Conservation (phyloP, 1,140 invertebrate genomes). For the Anastatus disparis region DNA sequence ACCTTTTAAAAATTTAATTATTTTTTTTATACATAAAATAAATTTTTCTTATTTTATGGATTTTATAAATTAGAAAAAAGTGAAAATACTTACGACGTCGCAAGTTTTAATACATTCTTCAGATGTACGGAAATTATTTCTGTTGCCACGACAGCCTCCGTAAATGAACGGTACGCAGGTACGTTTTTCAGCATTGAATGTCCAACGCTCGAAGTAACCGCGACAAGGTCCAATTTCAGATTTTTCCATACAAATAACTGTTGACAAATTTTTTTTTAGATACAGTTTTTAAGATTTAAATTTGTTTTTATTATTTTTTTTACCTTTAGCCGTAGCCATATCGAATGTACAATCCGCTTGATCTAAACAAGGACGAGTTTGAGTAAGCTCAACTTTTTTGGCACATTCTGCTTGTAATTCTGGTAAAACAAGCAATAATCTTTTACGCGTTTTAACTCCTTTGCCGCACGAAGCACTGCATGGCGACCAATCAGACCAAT, state of each 20-base stretch:
- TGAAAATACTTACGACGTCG: conserved; percentile 62
- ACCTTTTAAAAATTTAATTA: background rate
- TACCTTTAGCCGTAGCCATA: conserved; percentile 78
- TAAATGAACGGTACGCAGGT: conserved; percentile 87
- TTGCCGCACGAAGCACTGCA: conserved; percentile 79
- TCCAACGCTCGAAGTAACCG: conserved; percentile 84
- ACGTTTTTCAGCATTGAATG: conserved; percentile 77
- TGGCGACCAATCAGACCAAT: conserved; percentile 80
- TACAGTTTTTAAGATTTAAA: no score
- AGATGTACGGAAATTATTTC: conserved; percentile 85
- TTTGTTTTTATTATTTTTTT: no score
- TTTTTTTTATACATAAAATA: background rate
- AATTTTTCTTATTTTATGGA: no score
- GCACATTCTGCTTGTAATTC: conserved; percentile 71
- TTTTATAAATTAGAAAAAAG: no score
- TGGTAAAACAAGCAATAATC: conserved; percentile 74
- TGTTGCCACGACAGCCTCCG: conserved; percentile 89
- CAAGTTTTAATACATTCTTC: conserved; percentile 84
- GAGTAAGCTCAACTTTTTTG: conserved; percentile 71
- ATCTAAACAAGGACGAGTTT: conserved; percentile 74
- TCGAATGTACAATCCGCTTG: conserved; percentile 76
- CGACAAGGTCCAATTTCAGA: conserved; percentile 83
- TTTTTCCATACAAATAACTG: conserved; percentile 81
- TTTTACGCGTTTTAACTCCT: conserved; percentile 77
- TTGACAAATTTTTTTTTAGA: background rate